Percentiles rank a stretch among this genome's conserved stretches.
Conservation (phyloP, 2,888 invertebrate genomes). For the Campoplex capitator region DNA sequence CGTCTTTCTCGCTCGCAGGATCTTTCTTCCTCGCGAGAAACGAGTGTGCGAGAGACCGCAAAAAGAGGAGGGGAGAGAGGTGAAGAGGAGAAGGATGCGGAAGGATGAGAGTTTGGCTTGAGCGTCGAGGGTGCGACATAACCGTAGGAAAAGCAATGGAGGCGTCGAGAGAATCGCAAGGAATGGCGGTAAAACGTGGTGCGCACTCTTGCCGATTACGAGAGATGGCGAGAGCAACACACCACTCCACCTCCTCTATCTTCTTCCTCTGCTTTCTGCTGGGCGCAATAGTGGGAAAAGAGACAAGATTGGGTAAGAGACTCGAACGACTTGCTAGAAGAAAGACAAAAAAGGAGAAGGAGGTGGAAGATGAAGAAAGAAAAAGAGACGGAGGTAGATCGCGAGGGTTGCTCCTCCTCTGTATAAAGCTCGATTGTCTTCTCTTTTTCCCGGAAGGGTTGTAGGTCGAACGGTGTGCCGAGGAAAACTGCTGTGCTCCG, state of each 20-base stretch:
- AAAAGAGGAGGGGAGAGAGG: conserved; percentile 30
- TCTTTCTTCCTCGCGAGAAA: conserved; percentile 59
- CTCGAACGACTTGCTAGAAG: conserved; percentile 38
- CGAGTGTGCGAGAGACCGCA: conserved; percentile 69
- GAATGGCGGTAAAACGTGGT: conserved; percentile 56
- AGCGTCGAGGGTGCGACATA: conserved; percentile 21
- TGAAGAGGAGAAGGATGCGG: conserved; percentile 26
- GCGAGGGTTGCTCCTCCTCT: conserved; percentile 20
- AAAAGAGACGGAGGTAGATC: conserved; percentile 19
- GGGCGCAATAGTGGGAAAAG: conserved; percentile 70
- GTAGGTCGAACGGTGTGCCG: conserved; percentile 65
- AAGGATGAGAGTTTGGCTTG: conserved; percentile 16
- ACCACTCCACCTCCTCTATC: conserved; percentile 9
- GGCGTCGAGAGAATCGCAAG: conserved; percentile 59
- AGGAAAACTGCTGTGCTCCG: conserved; percentile 55
- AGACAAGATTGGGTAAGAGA: conserved; percentile 69
- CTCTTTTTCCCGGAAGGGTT: conserved; percentile 56
- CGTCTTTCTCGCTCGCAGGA: not conserved
- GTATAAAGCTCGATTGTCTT: conserved; percentile 44
- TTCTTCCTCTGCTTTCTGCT: conserved; percentile 41
- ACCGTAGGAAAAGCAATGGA: conserved; percentile 31
- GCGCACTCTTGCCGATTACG: conserved; percentile 60
- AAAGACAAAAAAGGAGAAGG: not conserved
- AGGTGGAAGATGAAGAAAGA: not conserved
- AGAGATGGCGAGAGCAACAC: conserved; percentile 57